Percentiles rank a stretch among this genome's conserved stretches.
These are phyloP conservation scores for Silurus lanzhouensis DNA, from an alignment of 2,797 vertebrate species.

Conservation along the genomic window DNA sequence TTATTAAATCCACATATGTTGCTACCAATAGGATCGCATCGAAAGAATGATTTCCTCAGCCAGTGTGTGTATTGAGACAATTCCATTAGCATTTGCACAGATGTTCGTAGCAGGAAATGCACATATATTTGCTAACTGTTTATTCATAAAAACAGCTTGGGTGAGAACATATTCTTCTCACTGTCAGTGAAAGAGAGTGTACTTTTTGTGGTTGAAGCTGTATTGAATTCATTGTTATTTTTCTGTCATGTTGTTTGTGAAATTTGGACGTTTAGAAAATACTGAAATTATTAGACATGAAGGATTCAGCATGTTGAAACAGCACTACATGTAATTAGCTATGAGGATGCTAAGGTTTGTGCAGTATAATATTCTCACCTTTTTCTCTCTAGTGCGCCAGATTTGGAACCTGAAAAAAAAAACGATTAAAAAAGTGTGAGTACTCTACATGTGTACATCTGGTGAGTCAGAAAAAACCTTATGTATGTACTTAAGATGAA, in stretches of 20 bases:
- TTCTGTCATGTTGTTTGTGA: not conserved
- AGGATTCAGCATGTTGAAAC: not conserved
- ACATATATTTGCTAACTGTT: conserved; percentile 42
- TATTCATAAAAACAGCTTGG: not conserved
- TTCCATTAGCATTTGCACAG: conserved; percentile 37
- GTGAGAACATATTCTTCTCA: not conserved
- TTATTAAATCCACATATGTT: conserved; percentile 12
- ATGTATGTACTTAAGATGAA: too few relatives aligned
- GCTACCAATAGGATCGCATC: conserved; percentile 4
- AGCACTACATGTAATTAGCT: not conserved
- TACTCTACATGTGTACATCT: too few relatives aligned
- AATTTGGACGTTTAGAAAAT: not conserved
- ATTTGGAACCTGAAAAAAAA: not conserved
- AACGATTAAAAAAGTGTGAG: too few relatives aligned
- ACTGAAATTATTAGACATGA: not conserved
- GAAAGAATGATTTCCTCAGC: conserved; percentile 14
- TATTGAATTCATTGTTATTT: not conserved
- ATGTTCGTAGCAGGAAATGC: conserved; percentile 34
- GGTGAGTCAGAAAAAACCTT: too few relatives aligned
- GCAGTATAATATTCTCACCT: not conserved
- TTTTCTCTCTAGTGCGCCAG: not conserved
- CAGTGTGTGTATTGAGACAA: conserved; percentile 38
- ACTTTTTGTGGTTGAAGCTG: not conserved
- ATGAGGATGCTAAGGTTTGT: not conserved
- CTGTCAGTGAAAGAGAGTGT: too few relatives aligned